Percentiles rank a stretch among this genome's conserved stretches.
phyloP scores from a whole-genome alignment of 1,140 invertebrate species.

The Elymnias hypermnestra region DNA sequence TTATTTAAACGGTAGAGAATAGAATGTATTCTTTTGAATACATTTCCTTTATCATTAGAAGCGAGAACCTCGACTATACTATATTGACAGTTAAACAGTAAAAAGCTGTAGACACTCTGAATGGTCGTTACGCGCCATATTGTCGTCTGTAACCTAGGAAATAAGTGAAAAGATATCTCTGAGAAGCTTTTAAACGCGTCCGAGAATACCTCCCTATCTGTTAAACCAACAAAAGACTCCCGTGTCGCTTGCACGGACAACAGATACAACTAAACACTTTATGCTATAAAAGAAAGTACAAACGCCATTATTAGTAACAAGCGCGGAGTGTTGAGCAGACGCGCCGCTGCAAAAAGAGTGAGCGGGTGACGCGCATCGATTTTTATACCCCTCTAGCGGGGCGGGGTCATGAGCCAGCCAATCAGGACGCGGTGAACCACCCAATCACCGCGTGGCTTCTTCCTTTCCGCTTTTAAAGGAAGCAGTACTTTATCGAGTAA shows the following conservation, averaged over 20 bases:
- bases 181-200: slow-evolving; percentile 57
- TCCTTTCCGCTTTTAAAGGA: slow-evolving; percentile 59
- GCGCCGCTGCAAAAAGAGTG: slow-evolving; percentile 61
- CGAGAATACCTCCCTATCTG: slow-evolving; percentile 51
- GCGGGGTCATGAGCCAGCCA: slow-evolving; percentile 63
- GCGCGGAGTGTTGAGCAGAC: slow-evolving; percentile 54
- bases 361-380: slow-evolving; percentile 55
- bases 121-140: slow-evolving; percentile 36
- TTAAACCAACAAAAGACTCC: slow-evolving; percentile 58
- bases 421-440: slow-evolving; percentile 61
- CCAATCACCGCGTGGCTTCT: slow-evolving; percentile 61
- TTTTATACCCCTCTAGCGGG: slow-evolving; percentile 66
- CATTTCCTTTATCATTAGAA: slow-evolving; percentile 17
- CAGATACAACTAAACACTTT: slow-evolving; percentile 69
- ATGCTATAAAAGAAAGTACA: slow-evolving; percentile 65
- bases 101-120: slow-evolving; percentile 37
- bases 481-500: slow-evolving; percentile 62
- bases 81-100: slow-evolving; percentile 35
- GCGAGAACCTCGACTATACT: slow-evolving; percentile 21
- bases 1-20: too few relatives aligned
- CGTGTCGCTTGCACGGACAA: slow-evolving; percentile 59
- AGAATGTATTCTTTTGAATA: neutral
- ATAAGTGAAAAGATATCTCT: slow-evolving; percentile 53
- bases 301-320: slow-evolving; percentile 68
- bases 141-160: slow-evolving; percentile 44